phyloP scores from a whole-genome alignment of 1,140 invertebrate genomes.

The Dendroctonus ponderosae region DNA sequence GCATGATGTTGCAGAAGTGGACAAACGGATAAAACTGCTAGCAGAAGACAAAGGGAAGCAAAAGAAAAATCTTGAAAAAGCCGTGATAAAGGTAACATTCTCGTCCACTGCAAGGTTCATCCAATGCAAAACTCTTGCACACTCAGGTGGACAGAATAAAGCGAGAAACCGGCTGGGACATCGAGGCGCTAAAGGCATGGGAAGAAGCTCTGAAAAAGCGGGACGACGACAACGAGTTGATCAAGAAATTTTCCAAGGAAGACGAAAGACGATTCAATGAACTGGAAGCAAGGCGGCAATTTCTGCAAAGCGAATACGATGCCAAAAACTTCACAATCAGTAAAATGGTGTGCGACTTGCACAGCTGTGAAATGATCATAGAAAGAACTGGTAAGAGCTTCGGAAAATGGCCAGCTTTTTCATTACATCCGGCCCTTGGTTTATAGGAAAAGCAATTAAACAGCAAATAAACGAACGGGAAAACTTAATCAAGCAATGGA shows the following conservation, averaged over 20 bases:
- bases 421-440: not conserved
- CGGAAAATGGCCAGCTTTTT: not conserved
- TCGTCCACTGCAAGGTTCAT: not conserved
- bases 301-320: constrained; percentile 55
- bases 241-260: constrained; percentile 63
- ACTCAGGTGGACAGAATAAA: constrained; percentile 55
- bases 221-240: constrained; percentile 59
- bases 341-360: constrained; percentile 54
- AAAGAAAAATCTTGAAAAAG: constrained; percentile 40
- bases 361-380: constrained; percentile 55
- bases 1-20: constrained; percentile 54
- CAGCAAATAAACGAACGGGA: constrained; percentile 43
- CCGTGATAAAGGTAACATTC: constrained; percentile 50
- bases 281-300: constrained; percentile 55
- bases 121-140: not conserved
- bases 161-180: constrained; percentile 60
- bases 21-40: constrained; percentile 55
- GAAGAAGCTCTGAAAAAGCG: constrained; percentile 61
- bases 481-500: constrained; percentile 51
- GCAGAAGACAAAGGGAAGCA: constrained; percentile 49
- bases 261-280: constrained; percentile 62
- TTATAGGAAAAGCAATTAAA: constrained; percentile 43
- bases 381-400: constrained; percentile 48
- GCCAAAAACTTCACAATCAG: constrained; percentile 51
- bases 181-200: constrained; percentile 60